A percentile compares a stretch with the other conserved stretches of the same genome.
Evolutionary conservation across 2,113 vertebrate species (phyloP).

Genomic region (Dicrurus megarhynchus): DNA sequence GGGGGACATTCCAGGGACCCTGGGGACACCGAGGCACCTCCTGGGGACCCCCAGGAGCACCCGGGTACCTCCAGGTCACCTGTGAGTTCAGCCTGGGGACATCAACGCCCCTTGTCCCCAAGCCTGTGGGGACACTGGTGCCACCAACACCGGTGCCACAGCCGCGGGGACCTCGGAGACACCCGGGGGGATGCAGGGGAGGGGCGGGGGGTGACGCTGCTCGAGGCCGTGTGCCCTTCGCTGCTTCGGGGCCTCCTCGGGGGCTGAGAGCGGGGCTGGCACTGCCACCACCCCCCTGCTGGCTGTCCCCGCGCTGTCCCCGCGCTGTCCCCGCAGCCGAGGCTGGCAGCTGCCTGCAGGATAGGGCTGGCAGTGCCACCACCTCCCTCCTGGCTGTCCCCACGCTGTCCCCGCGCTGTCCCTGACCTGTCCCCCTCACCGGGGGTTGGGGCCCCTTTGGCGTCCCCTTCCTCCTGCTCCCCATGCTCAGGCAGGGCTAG

Average conservation of each 20-base stretch:
- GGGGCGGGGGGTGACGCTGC: rapidly evolving
- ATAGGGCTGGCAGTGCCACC: background rate
- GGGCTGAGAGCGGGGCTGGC: background rate
- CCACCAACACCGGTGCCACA: background rate
- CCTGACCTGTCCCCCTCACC: no score
- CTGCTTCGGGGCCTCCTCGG: background rate
- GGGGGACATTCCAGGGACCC: background rate
- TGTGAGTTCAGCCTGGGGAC: background rate
- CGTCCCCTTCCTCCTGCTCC: no score
- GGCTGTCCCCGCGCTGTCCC: background rate
- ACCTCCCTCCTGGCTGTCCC: background rate
- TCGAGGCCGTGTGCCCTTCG: background rate
- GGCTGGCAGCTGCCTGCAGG: background rate
- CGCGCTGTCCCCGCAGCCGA: background rate
- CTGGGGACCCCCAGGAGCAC: background rate
- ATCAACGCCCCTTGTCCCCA: background rate
- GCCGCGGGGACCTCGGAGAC: background rate
- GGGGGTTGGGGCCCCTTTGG: no score
- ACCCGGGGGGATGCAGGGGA: no score
- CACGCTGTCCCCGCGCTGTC: background rate
- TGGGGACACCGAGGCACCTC: background rate
- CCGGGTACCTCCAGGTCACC: background rate
- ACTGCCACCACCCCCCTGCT: background rate
- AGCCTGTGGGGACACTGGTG: background rate
- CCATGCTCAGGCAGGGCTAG: no score